Evolutionary conservation across 1,140 invertebrate genomes (phyloP).

Genomic region (Diploscapter pachys): DNA sequence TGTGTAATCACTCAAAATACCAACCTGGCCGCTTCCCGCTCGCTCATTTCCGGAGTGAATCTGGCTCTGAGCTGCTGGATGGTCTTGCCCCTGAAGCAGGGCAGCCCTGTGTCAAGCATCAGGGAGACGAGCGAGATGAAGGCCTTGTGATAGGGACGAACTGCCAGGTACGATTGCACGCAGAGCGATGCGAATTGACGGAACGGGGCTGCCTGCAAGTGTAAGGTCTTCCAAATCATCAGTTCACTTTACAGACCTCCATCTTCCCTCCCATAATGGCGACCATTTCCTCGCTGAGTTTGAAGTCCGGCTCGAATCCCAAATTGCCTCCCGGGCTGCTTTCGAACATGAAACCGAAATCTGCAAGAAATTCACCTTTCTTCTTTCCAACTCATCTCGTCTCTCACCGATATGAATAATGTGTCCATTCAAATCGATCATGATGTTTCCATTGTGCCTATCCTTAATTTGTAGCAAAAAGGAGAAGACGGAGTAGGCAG

Average conservation of each 20-base stretch:
- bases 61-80: conserved; percentile 82
- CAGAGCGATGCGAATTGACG: conserved; percentile 96
- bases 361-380: conserved; percentile 63
- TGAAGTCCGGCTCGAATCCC: conserved; percentile 98
- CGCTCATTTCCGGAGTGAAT: conserved; percentile 81
- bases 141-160: conserved; percentile 69
- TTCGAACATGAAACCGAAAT: conserved; percentile 99
- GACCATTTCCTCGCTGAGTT: conserved; percentile 98
- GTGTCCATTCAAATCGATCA: conserved; percentile 87
- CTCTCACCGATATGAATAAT: conserved; percentile 65
- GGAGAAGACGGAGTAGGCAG: conserved; percentile 93
- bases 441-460: conserved; percentile 98
- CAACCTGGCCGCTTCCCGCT: conserved; percentile 60
- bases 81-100: conserved; percentile 96
- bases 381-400: neutral
- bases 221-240: too few species aligned
- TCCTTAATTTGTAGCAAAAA: conserved; percentile 98
- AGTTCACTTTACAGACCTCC: conserved; percentile 64
- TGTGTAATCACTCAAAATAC: neutral
- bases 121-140: conserved; percentile 92
- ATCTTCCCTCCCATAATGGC: conserved; percentile 98
- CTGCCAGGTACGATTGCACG: conserved; percentile 90
- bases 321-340: conserved; percentile 97
- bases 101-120: conserved; percentile 97
- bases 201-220: conserved; percentile 74